Evolutionary conservation across 2,888 invertebrate genomes (phyloP).

Genomic region (Falcaria lacertinaria): DNA sequence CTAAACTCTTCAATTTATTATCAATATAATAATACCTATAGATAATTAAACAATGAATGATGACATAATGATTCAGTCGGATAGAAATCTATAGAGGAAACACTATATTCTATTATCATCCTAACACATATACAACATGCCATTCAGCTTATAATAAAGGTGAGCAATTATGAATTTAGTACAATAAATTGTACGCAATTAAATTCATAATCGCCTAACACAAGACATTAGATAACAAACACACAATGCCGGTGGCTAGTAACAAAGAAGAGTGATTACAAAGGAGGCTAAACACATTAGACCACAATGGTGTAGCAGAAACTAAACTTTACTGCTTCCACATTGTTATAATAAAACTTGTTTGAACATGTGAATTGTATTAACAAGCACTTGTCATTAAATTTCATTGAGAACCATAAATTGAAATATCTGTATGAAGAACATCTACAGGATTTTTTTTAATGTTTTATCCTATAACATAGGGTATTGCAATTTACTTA

Average conservation of each 20-base stretch:
- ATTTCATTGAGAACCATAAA: too few species aligned
- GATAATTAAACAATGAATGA: slow-evolving; percentile 19
- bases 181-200: slow-evolving; percentile 3
- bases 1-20: slow-evolving; percentile 21
- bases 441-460: too few species aligned
- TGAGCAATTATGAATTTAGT: slow-evolving; percentile 22
- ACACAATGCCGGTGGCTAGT: slow-evolving; percentile 52
- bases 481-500: too few species aligned
- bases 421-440: too few species aligned
- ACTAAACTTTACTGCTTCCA: neutral
- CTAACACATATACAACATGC: slow-evolving; percentile 73
- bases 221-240: slow-evolving; percentile 33
- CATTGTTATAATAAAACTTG: too few species aligned
- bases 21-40: slow-evolving; percentile 12
- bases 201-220: slow-evolving; percentile 30
- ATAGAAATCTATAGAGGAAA: slow-evolving; percentile 16
- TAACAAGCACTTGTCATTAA: too few species aligned
- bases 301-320: slow-evolving; percentile 36
- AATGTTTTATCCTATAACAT: too few species aligned
- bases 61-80: slow-evolving; percentile 10
- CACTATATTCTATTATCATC: slow-evolving; percentile 20
- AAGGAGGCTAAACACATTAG: slow-evolving; percentile 39
- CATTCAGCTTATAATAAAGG: slow-evolving; percentile 32
- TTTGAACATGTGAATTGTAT: too few species aligned
- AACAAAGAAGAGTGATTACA: slow-evolving; percentile 55